These are phyloP conservation scores for Ormyrus pomaceus DNA, from an alignment of 2,888 invertebrate genomes.

Conservation along the genomic window DNA sequence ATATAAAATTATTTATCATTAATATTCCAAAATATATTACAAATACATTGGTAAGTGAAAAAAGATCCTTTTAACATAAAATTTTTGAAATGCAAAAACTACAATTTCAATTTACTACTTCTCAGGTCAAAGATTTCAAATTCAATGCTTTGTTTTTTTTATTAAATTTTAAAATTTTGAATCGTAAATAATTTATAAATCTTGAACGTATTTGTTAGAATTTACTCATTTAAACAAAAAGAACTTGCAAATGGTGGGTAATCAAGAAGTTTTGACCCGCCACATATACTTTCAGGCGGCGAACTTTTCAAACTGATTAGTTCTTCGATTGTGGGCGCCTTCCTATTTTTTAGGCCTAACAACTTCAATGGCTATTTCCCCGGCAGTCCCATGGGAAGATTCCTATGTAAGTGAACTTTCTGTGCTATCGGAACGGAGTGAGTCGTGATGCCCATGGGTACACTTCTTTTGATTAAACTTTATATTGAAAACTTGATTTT, in stretches of 20 bases:
- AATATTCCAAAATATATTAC: too few species aligned
- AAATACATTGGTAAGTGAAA: too few species aligned
- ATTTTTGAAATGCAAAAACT: too few species aligned
- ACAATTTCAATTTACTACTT: too few species aligned
- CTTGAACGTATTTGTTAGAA: too few species aligned
- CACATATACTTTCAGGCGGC: not conserved
- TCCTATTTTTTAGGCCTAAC: conserved; percentile 27
- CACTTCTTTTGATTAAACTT: conserved; percentile 42
- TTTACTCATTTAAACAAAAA: too few species aligned
- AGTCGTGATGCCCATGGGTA: conserved; percentile 36
- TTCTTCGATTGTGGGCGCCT: conserved; percentile 12
- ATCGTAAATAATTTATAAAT: too few species aligned
- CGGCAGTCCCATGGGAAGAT: conserved; percentile 22
- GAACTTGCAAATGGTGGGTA: not conserved
- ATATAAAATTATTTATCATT: too few species aligned
- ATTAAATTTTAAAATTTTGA: too few species aligned
- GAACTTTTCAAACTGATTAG: conserved; percentile 15
- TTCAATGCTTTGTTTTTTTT: too few species aligned
- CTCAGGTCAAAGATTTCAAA: too few species aligned
- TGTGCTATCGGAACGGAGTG: not conserved
- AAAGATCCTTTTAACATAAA: too few species aligned
- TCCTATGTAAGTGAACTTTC: conserved; percentile 28
- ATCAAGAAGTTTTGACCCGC: conserved; percentile 2
- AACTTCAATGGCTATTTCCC: conserved; percentile 40
- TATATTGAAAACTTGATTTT: conserved; percentile 34